Base-by-base conservation (phyloP, 2,797 vertebrate genomes). In the Salarias fasciatus region DNA sequence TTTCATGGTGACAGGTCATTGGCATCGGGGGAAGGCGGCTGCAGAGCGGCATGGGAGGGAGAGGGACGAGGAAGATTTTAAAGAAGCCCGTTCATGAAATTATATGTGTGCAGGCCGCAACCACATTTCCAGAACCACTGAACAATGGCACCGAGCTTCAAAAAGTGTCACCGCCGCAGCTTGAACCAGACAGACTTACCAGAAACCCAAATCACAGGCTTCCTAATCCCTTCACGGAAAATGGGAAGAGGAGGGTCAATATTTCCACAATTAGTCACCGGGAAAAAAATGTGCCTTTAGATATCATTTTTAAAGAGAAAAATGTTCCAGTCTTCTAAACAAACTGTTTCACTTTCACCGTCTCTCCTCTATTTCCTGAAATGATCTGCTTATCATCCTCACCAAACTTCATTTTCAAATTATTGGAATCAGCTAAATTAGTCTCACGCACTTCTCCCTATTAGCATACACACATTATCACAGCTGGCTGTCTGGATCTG, bases 91-190 rank as follows among this genome's bases (percentile, higher is more conserved):
- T 80, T 63, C 59, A 31, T 64, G 65, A 68, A 78, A 80, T 38
- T 63, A 47, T 42, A 52, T 35, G 61, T 24, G 28, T 28, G 63
- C n/a, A 37, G 54, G 44, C 47, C 43, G 40, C 69, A 53, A 80
- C 85, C 75, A 78, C 86, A 89, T 89, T 90, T 90, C 79, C 84
- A 76, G 31, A 83, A 84, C 83, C 83, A 54, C 88, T 63, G 78
- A 82, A 78, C 72, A 87, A 88, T 75, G 75, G 69, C 77, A 77
- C 58, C 46, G 53, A 44, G 46, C 71, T 86, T 86, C 69, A 89
- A 66, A 81, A 72, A 75, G 64, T 67, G 63, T 68, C 75, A 51
- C 53, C 28, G 52, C 75, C 78, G 72, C 77, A 78, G 77, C 77
- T 77, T 49, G 74, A 83, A 69, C 42, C 73, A 82, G 57, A 63